These are phyloP conservation scores for Onthophagus taurus DNA, from an alignment of 1,140 invertebrate genomes.

Conservation along the genomic window DNA sequence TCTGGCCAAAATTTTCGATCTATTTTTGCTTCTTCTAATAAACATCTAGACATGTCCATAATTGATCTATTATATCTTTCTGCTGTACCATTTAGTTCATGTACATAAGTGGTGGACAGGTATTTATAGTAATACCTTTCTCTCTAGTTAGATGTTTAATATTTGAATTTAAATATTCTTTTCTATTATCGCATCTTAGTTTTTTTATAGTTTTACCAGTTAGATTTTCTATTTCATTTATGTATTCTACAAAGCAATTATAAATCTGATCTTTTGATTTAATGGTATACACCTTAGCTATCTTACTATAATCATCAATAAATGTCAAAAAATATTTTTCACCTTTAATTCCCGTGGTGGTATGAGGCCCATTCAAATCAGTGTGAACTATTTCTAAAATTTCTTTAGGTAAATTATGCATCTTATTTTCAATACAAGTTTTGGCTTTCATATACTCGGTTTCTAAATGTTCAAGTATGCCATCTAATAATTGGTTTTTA, in stretches of 20 bases:
- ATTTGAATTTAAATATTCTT: conserved; percentile 30
- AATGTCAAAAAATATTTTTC: neutral
- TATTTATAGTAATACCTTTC: conserved; percentile 30
- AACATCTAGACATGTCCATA: conserved; percentile 21
- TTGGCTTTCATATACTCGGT: conserved; percentile 8
- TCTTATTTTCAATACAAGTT: conserved; percentile 10
- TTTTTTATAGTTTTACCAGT: conserved; percentile 30
- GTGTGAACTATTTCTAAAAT: conserved; percentile 9
- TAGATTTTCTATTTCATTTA: conserved; percentile 24
- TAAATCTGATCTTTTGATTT: conserved; percentile 30
- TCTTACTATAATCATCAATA: conserved; percentile 11
- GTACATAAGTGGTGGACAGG: conserved; percentile 34
- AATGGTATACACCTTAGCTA: conserved; percentile 19
- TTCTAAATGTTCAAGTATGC: conserved; percentile 2
- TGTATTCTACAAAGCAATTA: conserved; percentile 22
- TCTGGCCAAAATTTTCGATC: conserved; percentile 33
- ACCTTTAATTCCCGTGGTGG: neutral
- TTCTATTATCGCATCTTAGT: conserved; percentile 37
- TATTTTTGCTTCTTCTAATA: conserved; percentile 27
- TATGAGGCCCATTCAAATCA: conserved; percentile 3
- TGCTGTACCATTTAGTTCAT: conserved; percentile 35
- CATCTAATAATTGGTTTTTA: conserved; percentile 5
- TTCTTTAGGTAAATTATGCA: conserved; percentile 8
- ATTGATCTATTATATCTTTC: conserved; percentile 33
- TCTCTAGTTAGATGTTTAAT: conserved; percentile 17